Conservation (phyloP, 92 coral and sea anemone genomes). For the Anthopleura xanthogrammica region DNA sequence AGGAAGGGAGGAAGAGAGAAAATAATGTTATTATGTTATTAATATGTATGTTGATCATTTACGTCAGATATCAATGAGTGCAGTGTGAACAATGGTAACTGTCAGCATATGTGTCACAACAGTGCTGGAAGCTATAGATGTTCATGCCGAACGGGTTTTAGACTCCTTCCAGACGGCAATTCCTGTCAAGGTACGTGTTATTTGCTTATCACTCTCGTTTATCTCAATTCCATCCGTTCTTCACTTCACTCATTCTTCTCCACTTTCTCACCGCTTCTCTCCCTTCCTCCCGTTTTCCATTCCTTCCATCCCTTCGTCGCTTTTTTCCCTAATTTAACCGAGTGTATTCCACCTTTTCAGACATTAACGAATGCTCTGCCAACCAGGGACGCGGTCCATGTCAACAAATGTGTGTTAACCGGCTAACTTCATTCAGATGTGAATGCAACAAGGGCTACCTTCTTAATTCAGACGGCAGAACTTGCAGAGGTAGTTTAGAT, state of each 20-base stretch:
- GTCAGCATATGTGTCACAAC: slow-evolving; percentile 79
- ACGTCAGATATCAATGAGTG: slow-evolving; percentile 78
- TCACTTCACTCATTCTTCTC: not conserved
- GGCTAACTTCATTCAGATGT: slow-evolving; percentile 57
- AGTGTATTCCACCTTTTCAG: slow-evolving; percentile 28
- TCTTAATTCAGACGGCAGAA: slow-evolving; percentile 57
- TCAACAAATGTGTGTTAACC: slow-evolving; percentile 79
- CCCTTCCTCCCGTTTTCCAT: not conserved
- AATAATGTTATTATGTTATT: too few relatives aligned
- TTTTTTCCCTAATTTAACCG: not conserved
- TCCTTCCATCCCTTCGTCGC: not conserved
- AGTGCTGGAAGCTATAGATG: slow-evolving; percentile 75
- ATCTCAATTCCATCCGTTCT: too few relatives aligned
- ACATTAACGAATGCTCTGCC: slow-evolving; percentile 73
- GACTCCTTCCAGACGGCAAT: slow-evolving; percentile 47
- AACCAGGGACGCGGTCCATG: slow-evolving; percentile 82
- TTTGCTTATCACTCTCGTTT: not conserved
- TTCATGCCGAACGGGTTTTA: slow-evolving; percentile 67
- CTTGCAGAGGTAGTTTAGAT: slow-evolving; percentile 65
- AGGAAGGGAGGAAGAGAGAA: too few relatives aligned
- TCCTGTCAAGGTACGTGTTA: slow-evolving; percentile 43
- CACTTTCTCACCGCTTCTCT: not conserved
- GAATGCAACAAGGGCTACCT: slow-evolving; percentile 72
- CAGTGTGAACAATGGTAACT: slow-evolving; percentile 42
- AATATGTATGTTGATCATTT: not conserved